A percentile compares a stretch with the other conserved stretches of the same genome.
phyloP scores from a whole-genome alignment of 2,888 invertebrate species.

The Barypeithes pellucidus region DNA sequence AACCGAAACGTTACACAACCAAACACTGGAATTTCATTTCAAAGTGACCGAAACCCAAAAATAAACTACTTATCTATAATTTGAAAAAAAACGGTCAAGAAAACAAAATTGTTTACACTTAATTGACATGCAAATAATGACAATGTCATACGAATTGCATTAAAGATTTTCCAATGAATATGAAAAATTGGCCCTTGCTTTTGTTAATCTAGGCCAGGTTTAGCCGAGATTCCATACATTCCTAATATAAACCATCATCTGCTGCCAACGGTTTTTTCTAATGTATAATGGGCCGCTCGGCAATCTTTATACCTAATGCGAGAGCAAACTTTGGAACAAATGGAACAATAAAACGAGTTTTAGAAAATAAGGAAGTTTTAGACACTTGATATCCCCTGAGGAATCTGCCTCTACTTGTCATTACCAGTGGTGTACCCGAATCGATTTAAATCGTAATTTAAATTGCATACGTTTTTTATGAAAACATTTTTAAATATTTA shows the following conservation, averaged over 20 bases:
- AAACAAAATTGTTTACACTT: too few species aligned
- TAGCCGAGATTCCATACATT: not conserved
- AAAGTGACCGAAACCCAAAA: too few species aligned
- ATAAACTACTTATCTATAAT: too few species aligned
- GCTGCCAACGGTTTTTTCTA: conserved; percentile 15
- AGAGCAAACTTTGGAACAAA: conserved; percentile 27
- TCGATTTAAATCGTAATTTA: not conserved
- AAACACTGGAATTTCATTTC: too few species aligned
- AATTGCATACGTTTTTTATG: not conserved
- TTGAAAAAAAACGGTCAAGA: too few species aligned
- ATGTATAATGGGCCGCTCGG: conserved; percentile 12
- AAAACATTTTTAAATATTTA: too few species aligned
- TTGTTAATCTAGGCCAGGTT: not conserved
- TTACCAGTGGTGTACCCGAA: conserved; percentile 13
- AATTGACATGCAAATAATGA: too few species aligned
- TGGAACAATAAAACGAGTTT: conserved; percentile 28
- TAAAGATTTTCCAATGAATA: too few species aligned
- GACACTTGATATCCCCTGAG: conserved; percentile 29
- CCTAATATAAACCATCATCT: not conserved
- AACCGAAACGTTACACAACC: too few species aligned
- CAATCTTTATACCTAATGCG: conserved; percentile 19
- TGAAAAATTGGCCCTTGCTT: not conserved
- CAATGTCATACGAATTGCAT: too few species aligned
- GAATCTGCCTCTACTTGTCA: conserved; percentile 25
- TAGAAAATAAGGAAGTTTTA: conserved; percentile 30